Conservation (phyloP, 2,888 invertebrate genomes). For the Oscheius myriophilus region DNA sequence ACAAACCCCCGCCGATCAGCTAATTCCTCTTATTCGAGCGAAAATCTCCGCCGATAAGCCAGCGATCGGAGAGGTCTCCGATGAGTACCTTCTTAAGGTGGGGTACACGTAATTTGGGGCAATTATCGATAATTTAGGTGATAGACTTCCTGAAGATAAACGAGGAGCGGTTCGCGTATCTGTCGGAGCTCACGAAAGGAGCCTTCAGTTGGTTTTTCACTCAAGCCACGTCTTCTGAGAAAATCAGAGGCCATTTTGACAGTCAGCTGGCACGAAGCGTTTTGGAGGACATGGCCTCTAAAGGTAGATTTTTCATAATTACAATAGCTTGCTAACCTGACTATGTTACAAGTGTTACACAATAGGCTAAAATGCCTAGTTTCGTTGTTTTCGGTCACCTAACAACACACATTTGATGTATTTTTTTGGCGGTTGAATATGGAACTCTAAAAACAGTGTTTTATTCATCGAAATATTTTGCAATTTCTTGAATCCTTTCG, state of each 20-base stretch:
- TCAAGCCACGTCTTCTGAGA: constrained; percentile 29
- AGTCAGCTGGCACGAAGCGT: background rate
- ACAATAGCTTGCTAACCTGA: too few relatives aligned
- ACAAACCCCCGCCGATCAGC: constrained; percentile 5
- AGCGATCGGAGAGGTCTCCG: background rate
- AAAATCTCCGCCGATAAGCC: constrained; percentile 17
- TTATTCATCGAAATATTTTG: too few relatives aligned
- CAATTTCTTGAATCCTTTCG: too few relatives aligned
- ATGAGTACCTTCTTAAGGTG: constrained; percentile 9
- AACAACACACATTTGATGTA: too few relatives aligned
- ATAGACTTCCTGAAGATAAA: constrained; percentile 54
- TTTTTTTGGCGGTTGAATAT: too few relatives aligned
- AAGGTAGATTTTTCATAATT: constrained; percentile 6
- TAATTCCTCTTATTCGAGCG: constrained; percentile 8
- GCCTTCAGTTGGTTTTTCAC: constrained; percentile 48
- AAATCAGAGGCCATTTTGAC: constrained; percentile 21
- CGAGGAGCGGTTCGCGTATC: constrained; percentile 50
- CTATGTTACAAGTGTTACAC: too few relatives aligned
- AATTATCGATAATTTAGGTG: constrained; percentile 32
- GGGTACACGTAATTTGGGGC: background rate
- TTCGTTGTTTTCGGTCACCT: too few relatives aligned
- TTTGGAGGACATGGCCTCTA: background rate
- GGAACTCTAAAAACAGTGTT: too few relatives aligned
- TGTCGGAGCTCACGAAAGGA: constrained; percentile 42
- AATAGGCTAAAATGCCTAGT: too few relatives aligned